These are phyloP conservation scores for Ophioderma brevispina DNA, from an alignment of 35 echinoderm and acorn worm species.

Conservation along the genomic window DNA sequence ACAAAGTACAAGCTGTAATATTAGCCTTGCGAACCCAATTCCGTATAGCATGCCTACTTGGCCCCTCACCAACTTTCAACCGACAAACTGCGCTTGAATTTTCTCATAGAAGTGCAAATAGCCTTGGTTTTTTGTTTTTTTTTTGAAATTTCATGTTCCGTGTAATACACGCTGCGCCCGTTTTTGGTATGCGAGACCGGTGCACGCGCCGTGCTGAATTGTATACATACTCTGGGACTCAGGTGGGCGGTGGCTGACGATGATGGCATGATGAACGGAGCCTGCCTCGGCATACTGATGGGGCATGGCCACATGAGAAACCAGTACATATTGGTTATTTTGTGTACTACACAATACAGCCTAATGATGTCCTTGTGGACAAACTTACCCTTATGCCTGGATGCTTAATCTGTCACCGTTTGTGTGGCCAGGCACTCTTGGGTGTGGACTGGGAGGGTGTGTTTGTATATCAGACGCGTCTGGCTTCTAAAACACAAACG, in stretches of 20 bases:
- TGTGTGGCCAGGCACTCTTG: not conserved
- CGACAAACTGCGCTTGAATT: not conserved
- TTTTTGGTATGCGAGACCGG: not conserved
- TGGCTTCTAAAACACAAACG: not conserved
- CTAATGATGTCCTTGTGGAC: not conserved
- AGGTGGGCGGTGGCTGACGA: not conserved
- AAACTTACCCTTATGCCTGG: not conserved
- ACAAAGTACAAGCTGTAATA: not conserved
- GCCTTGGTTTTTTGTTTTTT: not conserved
- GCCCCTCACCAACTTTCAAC: too few relatives aligned
- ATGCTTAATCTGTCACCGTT: not conserved
- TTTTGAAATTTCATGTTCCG: too few relatives aligned
- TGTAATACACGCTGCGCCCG: not conserved
- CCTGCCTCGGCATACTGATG: conserved; percentile 7
- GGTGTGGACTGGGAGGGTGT: not conserved
- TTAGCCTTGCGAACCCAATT: too few relatives aligned
- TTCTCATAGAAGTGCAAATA: too few relatives aligned
- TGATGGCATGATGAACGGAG: not conserved
- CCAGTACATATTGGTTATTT: too few relatives aligned
- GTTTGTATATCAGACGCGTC: not conserved
- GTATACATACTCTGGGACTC: not conserved
- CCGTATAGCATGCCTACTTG: too few relatives aligned
- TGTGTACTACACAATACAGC: too few relatives aligned
- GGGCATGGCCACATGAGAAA: not conserved
- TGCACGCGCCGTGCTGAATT: not conserved